Conservation (phyloP, 2,113 vertebrate species). For the Tenebrosternarchus preto region DNA sequence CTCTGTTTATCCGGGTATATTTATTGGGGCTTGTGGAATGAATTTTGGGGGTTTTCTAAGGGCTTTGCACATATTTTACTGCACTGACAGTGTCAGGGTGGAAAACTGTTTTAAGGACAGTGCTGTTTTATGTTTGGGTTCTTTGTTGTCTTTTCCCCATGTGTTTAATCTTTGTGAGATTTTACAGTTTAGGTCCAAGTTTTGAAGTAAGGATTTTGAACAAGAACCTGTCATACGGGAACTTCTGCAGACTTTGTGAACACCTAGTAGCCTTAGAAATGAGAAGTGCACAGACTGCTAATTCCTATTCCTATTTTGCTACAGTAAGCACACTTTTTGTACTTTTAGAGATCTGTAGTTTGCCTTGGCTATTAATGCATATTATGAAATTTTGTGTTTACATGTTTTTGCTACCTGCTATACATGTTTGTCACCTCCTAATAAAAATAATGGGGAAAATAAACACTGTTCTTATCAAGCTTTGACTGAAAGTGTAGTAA, state of each 20-base stretch:
- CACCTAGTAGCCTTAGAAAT: background rate
- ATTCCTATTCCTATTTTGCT: background rate
- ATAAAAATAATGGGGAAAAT: slow-evolving; percentile 32
- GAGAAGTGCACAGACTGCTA: background rate
- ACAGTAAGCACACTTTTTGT: background rate
- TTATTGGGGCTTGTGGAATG: slow-evolving; percentile 48
- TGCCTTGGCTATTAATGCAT: slow-evolving; percentile 8
- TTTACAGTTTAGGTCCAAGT: slow-evolving; percentile 22
- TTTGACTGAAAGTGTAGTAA: background rate
- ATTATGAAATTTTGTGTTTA: background rate
- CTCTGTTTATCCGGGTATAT: slow-evolving; percentile 52
- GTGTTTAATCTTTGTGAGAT: no score
- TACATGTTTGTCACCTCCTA: slow-evolving; percentile 21
- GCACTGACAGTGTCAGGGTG: slow-evolving; percentile 48
- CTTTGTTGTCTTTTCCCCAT: background rate
- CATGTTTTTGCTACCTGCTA: background rate
- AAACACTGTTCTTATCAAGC: slow-evolving; percentile 42
- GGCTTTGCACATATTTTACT: slow-evolving; percentile 46
- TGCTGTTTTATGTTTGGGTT: slow-evolving; percentile 24
- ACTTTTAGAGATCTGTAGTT: slow-evolving; percentile 1
- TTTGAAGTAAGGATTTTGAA: background rate
- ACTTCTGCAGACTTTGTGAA: background rate
- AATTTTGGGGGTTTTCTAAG: slow-evolving; percentile 42
- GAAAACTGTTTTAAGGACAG: slow-evolving; percentile 13
- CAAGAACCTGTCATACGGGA: background rate